phyloP scores from a whole-genome alignment of 2,113 vertebrate genomes.

The Chaetodon trifascialis region DNA sequence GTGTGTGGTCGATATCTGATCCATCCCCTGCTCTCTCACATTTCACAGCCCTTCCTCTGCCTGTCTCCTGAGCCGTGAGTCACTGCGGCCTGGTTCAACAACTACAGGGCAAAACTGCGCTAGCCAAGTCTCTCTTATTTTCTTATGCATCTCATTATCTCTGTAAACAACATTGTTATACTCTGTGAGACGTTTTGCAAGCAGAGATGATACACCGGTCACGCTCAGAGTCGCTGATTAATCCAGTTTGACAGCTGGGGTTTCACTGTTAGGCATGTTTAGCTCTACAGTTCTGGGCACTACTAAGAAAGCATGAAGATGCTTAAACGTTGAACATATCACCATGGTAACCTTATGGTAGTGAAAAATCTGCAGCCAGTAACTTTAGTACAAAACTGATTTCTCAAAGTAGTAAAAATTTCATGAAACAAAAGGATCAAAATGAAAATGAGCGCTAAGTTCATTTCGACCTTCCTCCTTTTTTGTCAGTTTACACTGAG shows the following conservation, averaged over 20 bases:
- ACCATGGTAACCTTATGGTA: neutral
- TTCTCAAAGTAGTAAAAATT: neutral
- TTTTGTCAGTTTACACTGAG: neutral
- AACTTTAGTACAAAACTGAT: neutral
- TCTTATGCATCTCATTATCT: neutral
- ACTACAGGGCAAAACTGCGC: neutral
- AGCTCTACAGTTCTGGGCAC: neutral
- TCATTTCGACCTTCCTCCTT: neutral
- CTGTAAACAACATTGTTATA: neutral
- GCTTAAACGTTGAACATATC: neutral
- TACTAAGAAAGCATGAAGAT: neutral
- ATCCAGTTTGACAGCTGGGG: neutral
- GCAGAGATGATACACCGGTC: neutral
- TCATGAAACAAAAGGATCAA: neutral
- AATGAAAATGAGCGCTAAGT: neutral
- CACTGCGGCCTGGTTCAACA: conserved; percentile 26
- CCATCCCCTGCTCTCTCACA: conserved; percentile 47
- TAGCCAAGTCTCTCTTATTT: conserved; percentile 19
- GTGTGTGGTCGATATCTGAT: conserved; percentile 65
- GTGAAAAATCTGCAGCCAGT: neutral
- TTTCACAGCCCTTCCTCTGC: conserved; percentile 47
- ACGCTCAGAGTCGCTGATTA: conserved; percentile 3
- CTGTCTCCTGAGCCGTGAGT: conserved; percentile 46
- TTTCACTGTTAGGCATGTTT: neutral
- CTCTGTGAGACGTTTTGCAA: conserved; percentile 1